These are phyloP conservation scores for Tachyglossus aculeatus DNA, from an alignment of 2,797 vertebrate species.

Conservation along the genomic window DNA sequence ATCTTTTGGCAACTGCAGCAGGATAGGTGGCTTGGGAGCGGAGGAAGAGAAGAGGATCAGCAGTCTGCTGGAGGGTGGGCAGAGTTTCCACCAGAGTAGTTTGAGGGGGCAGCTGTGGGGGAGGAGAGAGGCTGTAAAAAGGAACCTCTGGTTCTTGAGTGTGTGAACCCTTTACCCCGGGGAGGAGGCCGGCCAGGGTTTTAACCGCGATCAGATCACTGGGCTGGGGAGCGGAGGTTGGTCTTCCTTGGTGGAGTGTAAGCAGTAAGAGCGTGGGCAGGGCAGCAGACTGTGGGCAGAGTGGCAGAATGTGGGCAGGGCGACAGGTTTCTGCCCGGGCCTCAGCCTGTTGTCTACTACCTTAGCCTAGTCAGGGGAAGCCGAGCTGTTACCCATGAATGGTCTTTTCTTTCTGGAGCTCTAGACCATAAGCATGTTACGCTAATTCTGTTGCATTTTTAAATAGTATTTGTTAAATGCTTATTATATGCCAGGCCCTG, in stretches of 20 bases:
- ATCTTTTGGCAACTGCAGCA: too few species aligned
- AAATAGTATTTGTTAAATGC: too few species aligned
- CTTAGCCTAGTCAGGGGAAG: too few species aligned
- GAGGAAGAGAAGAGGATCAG: slow-evolving; percentile 3
- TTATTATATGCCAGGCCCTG: too few species aligned
- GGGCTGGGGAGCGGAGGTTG: not conserved
- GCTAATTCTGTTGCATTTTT: too few species aligned
- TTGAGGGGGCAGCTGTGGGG: slow-evolving; percentile 17
- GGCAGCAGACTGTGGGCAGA: not conserved
- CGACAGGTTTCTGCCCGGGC: slow-evolving; percentile 2
- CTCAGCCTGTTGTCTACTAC: slow-evolving; percentile 28
- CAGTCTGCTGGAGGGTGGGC: slow-evolving; percentile 43
- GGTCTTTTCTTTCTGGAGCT: too few species aligned
- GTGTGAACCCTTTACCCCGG: slow-evolving; percentile 32
- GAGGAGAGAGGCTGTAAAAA: slow-evolving; percentile 42
- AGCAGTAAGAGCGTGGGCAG: not conserved
- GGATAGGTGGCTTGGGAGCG: not conserved
- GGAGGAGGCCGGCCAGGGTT: slow-evolving; percentile 35
- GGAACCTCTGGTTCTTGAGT: slow-evolving; percentile 39
- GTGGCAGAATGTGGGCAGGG: too few species aligned
- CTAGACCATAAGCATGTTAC: too few species aligned
- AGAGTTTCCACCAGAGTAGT: slow-evolving; percentile 38
- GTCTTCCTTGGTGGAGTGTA: too few species aligned
- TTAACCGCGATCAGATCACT: not conserved
- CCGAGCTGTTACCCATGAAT: too few species aligned